Percentiles rank a stretch among this genome's conserved stretches.
Evolutionary conservation across 1,140 invertebrate species (phyloP).

Genomic region (Protaetia brevitarsis): DNA sequence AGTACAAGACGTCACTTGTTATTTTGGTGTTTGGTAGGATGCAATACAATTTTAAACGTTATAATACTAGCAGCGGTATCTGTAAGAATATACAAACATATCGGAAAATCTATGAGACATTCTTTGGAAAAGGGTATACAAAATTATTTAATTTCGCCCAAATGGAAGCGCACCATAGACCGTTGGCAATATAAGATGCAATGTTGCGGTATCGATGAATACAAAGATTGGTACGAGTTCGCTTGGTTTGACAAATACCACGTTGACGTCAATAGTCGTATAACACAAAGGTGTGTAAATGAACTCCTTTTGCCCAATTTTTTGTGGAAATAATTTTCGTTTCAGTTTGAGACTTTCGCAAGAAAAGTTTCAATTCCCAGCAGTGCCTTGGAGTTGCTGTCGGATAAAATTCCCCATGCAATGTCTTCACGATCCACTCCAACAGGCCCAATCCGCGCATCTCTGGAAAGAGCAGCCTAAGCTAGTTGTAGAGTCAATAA

Average conservation of each 20-base stretch:
- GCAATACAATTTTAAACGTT: slow-evolving; percentile 38
- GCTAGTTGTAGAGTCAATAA: slow-evolving; percentile 37
- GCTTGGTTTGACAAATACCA: slow-evolving; percentile 45
- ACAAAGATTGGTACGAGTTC: slow-evolving; percentile 46
- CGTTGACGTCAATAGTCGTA: slow-evolving; percentile 38
- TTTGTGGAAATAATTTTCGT: neutral
- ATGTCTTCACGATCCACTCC: slow-evolving; percentile 47
- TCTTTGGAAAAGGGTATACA: slow-evolving; percentile 44
- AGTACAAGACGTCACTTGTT: slow-evolving; percentile 42
- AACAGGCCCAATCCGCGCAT: slow-evolving; percentile 39
- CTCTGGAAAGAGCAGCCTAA: slow-evolving; percentile 42
- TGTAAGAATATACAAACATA: slow-evolving; percentile 42
- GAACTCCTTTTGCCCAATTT: neutral
- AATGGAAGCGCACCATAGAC: slow-evolving; percentile 47
- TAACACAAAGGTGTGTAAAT: slow-evolving; percentile 43
- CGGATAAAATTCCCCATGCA: slow-evolving; percentile 43
- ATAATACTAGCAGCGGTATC: slow-evolving; percentile 39
- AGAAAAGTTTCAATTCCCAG: slow-evolving; percentile 31
- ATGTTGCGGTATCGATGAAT: slow-evolving; percentile 46
- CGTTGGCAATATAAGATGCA: slow-evolving; percentile 44
- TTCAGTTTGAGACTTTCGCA: slow-evolving; percentile 28
- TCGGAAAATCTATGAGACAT: slow-evolving; percentile 42
- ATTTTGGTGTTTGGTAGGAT: slow-evolving; percentile 39
- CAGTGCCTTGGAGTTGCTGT: slow-evolving; percentile 47
- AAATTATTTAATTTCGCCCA: slow-evolving; percentile 43